Base-by-base conservation (phyloP, 2,797 vertebrate species). In the Eidolon dupreanum region DNA sequence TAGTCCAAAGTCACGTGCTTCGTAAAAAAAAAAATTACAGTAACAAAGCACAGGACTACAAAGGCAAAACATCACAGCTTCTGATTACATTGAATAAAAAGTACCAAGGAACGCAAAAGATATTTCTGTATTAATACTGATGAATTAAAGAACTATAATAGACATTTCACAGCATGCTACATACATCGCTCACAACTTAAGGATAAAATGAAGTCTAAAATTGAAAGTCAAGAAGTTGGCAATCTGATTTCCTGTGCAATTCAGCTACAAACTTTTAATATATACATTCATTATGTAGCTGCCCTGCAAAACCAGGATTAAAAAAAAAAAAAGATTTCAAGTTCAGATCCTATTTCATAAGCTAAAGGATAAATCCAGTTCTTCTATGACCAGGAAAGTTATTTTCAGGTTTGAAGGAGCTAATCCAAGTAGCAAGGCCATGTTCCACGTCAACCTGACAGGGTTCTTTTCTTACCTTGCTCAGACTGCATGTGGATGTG, bases 81-180 rank as follows among this genome's bases (percentile, higher is more conserved):
- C 98, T 98, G 98, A 98, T 98, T 97, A 98, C 98, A 98, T 70
- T 87, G 98, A 97, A 97, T 97, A 98, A 97, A 36, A 98, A 99
- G 98, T 98, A 98, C 98, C 98, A 97, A 98, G 94, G 98, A 98
- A 98, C 97, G 96, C 97, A 95, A 97, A 98, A 97, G 97, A 97
- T 96, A 98, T 97, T 93, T 97, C 96, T 98, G 98, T 97, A 97
- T 98, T 98, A 99, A 98, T 98, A 99, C 98, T 99, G 99, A 98
- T 98, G 98, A 98, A 98, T 98, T 97, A 98, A 98, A 96, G 98
- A 98, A 97, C 97, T 97, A 98, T 96, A 98, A 97, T 88, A 97
- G 98, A 98, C 95, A n/a, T 97, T 97, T 98, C 98, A 98, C 98
- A 98, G 98, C 98, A 98, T 98, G 98, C 98, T 98, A 98, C 98